phyloP scores from a whole-genome alignment of 2,113 vertebrate genomes.

The Nothobranchius furzeri region DNA sequence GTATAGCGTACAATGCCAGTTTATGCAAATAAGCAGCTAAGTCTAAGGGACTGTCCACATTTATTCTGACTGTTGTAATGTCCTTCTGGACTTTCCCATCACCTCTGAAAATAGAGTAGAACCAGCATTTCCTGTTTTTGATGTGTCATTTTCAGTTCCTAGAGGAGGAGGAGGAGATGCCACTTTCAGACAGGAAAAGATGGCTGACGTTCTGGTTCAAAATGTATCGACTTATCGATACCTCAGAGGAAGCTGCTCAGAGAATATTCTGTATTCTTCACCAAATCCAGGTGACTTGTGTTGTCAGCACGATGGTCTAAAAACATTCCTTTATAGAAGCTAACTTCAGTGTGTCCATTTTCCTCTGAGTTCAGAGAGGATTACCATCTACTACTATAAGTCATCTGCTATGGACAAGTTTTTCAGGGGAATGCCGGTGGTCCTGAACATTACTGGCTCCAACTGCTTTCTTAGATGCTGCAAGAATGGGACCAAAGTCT shows the following conservation, averaged over 20 bases:
- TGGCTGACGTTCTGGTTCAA: slow-evolving; percentile 19
- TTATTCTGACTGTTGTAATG: not conserved
- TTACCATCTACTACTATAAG: slow-evolving; percentile 78
- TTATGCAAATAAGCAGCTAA: not conserved
- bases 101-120: not conserved
- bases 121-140: not conserved
- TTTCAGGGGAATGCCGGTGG: slow-evolving; percentile 64
- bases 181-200: slow-evolving; percentile 38
- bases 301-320: no score
- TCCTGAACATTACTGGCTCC: slow-evolving; percentile 70
- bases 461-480: slow-evolving; percentile 71
- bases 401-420: not conserved
- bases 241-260: slow-evolving; percentile 35
- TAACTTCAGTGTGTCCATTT: no score
- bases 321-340: no score
- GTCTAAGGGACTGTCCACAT: no score
- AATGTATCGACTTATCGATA: slow-evolving; percentile 32
- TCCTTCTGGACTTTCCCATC: not conserved
- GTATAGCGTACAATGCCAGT: no score
- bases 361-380: slow-evolving; percentile 50
- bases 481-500: slow-evolving; percentile 22
- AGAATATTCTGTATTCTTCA: slow-evolving; percentile 24
- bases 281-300: slow-evolving; percentile 60
- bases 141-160: slow-evolving; percentile 52
- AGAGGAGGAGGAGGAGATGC: slow-evolving; percentile 54